Evolutionary conservation across 2,888 invertebrate species (phyloP), one percentile per base, ranked within the genome.

Genomic region (Antheraea yamamai): DNA sequence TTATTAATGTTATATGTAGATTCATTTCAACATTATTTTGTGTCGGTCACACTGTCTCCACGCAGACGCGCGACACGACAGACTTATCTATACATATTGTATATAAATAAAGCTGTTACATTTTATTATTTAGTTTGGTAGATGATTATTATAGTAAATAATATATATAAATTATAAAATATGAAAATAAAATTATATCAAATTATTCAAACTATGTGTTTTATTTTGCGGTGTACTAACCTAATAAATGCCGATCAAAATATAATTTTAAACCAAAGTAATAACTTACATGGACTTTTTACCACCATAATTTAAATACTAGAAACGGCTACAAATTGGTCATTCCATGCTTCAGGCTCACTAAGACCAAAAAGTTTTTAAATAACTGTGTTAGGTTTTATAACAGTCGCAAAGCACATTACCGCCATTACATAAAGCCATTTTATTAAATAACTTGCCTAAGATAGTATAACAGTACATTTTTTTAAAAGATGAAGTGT

Each of bases 101-200:
- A 94, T 92, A 94, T 93, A 95, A 91, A 85, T 89, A 89, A 94
- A 90, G 93, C 95, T 94, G 95, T 95, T 95, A 91, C 92, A 93
- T 90, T 93, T 91, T 94, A 94, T 91, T 93, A 93, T 94, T 94
- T 95, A 94, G 95, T 94, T 93, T 94, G 84, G 94, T 95, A 94
- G 95, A 93, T 90, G 91, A 94, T 90, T 92, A 94, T 90, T 89
- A 93, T 92, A 94, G 93, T 93, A 92, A 94, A 91, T 68, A 93
- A 92, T 89, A 93, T 92, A 92, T 90, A 93, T 92, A 90, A 90
- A 90, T 87, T 89, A 92, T 89, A 84, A 88, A 89, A 88, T 86
- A 90, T 89, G 86, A 87, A 89, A 93, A 94, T 93, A 94, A 92
- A 94, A 94, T 91, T 94, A 93, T 94, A 94, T 92, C 94, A 90